These are phyloP conservation scores for Ammodytes marinus DNA, from an alignment of 2,113 vertebrate species.

Conservation along the genomic window DNA sequence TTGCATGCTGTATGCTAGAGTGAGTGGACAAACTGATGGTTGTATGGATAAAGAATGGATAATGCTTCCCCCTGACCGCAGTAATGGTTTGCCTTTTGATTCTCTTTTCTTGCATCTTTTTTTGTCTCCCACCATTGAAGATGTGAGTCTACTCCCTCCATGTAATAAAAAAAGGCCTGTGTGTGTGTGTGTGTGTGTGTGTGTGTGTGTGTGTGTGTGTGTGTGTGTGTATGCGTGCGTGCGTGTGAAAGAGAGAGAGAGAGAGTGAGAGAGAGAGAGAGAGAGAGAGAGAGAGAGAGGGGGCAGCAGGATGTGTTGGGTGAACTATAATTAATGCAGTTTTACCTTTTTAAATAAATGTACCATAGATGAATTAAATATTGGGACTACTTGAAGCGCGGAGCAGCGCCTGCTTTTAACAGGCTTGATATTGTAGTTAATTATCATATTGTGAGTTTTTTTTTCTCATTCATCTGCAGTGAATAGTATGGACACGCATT, in stretches of 20 bases:
- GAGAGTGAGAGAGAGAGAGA: not conserved
- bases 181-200: conserved; percentile 11
- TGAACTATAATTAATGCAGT: conserved; percentile 56
- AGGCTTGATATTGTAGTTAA: conserved; percentile 38
- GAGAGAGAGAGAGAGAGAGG: conserved; percentile 1
- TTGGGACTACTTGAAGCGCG: conserved; percentile 55
- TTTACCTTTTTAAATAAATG: conserved; percentile 67
- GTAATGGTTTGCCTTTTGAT: conserved; percentile 29
- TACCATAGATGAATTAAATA: conserved; percentile 66
- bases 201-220: not conserved
- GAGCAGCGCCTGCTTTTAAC: conserved; percentile 18
- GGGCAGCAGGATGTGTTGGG: not conserved
- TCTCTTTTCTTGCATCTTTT: conserved; percentile 24
- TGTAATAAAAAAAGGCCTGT: conserved; percentile 5
- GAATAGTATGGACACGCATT: conserved; percentile 40
- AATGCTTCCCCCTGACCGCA: not conserved
- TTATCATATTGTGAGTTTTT: conserved; percentile 60
- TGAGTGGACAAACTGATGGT: not conserved
- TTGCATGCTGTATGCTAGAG: too few species aligned
- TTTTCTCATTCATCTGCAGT: conserved; percentile 12
- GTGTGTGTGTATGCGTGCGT: conserved; percentile 18
- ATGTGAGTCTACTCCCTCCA: conserved; percentile 55
- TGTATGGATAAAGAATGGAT: not conserved
- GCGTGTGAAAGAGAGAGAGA: not conserved
- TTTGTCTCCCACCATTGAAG: conserved; percentile 25